Evolutionary conservation across 2,113 vertebrate genomes (phyloP).

Genomic region (Boleophthalmus pectinirostris): DNA sequence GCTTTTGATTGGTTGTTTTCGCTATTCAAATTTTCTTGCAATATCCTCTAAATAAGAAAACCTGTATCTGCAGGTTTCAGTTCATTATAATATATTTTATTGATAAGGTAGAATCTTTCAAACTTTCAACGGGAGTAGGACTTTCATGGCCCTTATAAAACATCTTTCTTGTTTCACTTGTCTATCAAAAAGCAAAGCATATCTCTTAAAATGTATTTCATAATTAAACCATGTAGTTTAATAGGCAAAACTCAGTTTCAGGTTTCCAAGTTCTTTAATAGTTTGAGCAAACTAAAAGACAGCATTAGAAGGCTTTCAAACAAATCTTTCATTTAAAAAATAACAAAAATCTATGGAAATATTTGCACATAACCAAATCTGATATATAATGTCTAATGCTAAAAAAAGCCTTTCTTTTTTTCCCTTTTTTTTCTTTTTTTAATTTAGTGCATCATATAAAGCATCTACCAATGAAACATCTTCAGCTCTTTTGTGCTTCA

Average conservation of each 20-base stretch:
- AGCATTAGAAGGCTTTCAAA: conserved; percentile 9
- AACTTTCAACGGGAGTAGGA: neutral
- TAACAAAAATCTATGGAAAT: conserved; percentile 19
- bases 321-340: conserved; percentile 1
- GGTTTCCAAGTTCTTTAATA: conserved; percentile 15
- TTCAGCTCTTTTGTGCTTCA: conserved; percentile 64
- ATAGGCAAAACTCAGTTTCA: conserved; percentile 43
- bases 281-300: conserved; percentile 16
- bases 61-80: too few species aligned
- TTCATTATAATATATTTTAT: neutral
- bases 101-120: neutral
- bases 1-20: conserved; percentile 51
- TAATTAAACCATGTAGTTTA: neutral
- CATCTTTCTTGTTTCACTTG: neutral
- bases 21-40: neutral
- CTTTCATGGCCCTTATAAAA: neutral
- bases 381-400: conserved; percentile 27
- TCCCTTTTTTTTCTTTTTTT: neutral
- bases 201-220: neutral
- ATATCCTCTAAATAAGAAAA: neutral
- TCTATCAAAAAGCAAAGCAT: neutral
- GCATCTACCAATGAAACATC: conserved; percentile 49
- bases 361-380: conserved; percentile 34
- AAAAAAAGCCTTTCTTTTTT: conserved; percentile 31
- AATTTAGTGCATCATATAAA: conserved; percentile 52